Evolutionary conservation across 2,888 invertebrate genomes (phyloP).

Genomic region (Microplitis deprimator): DNA sequence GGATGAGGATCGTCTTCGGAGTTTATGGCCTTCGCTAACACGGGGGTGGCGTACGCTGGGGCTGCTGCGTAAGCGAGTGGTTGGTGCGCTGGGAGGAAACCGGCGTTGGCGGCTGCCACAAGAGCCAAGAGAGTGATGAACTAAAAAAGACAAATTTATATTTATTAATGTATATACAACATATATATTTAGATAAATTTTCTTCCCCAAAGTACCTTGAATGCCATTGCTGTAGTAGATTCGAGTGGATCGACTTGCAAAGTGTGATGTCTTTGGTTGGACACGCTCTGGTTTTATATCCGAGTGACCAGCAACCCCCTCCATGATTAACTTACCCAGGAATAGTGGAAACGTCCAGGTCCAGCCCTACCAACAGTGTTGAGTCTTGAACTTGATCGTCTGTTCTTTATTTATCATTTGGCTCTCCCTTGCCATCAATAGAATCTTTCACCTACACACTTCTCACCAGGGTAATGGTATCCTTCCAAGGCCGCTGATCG

Average conservation of each 20-base stretch:
- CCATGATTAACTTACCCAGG: slow-evolving; percentile 7
- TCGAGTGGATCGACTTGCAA: slow-evolving; percentile 63
- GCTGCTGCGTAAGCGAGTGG: slow-evolving; percentile 63
- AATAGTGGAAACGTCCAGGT: slow-evolving; percentile 29
- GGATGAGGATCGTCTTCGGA: slow-evolving; percentile 66
- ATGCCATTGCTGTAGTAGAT: slow-evolving; percentile 65
- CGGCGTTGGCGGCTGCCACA: slow-evolving; percentile 72
- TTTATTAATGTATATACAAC: no score
- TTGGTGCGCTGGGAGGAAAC: slow-evolving; percentile 69
- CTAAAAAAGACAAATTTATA: slow-evolving; percentile 50
- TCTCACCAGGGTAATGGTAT: slow-evolving; percentile 19
- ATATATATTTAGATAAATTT: background rate
- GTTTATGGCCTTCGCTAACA: slow-evolving; percentile 61
- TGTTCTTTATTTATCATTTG: slow-evolving; percentile 40
- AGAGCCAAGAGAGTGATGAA: slow-evolving; percentile 65
- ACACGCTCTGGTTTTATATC: slow-evolving; percentile 65
- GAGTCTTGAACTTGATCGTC: slow-evolving; percentile 59
- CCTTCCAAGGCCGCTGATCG: slow-evolving; percentile 26
- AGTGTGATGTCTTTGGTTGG: slow-evolving; percentile 65
- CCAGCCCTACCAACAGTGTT: slow-evolving; percentile 45
- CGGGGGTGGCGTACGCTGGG: slow-evolving; percentile 54
- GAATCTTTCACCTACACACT: slow-evolving; percentile 19
- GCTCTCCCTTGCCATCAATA: background rate
- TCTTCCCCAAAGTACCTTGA: slow-evolving; percentile 61
- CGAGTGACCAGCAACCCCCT: slow-evolving; percentile 38